A percentile compares a stretch with the other conserved stretches of the same genome.
Evolutionary conservation across 2,888 invertebrate species (phyloP).

Genomic region (Drosophila borealis): DNA sequence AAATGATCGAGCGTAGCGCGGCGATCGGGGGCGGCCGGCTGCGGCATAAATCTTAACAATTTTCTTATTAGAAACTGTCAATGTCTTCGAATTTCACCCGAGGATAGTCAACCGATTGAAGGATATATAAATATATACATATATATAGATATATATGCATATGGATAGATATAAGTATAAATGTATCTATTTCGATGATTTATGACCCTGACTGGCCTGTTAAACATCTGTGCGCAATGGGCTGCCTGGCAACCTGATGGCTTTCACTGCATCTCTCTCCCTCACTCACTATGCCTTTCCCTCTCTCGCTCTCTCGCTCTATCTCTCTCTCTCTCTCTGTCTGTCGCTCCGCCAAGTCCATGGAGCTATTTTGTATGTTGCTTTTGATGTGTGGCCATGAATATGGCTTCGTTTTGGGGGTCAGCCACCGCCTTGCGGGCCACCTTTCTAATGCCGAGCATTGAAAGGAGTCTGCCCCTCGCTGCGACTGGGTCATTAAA

Average conservation of each 20-base stretch:
- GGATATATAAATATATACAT: slow-evolving; percentile 31
- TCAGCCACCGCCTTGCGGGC: slow-evolving; percentile 77
- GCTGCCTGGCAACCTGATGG: slow-evolving; percentile 52
- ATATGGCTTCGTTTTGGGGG: slow-evolving; percentile 63
- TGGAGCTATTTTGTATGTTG: slow-evolving; percentile 5
- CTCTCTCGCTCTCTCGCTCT: neutral
- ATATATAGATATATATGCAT: slow-evolving; percentile 29
- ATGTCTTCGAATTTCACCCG: slow-evolving; percentile 63
- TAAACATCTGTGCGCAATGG: slow-evolving; percentile 79
- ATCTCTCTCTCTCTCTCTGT: neutral
- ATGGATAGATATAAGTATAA: slow-evolving; percentile 11
- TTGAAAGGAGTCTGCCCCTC: slow-evolving; percentile 57
- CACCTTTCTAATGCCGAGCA: slow-evolving; percentile 70
- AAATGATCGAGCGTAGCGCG: slow-evolving; percentile 6
- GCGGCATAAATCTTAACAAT: slow-evolving; percentile 67
- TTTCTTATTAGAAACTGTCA: slow-evolving; percentile 79
- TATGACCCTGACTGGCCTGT: slow-evolving; percentile 70
- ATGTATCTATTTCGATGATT: slow-evolving; percentile 64
- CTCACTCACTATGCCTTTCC: slow-evolving; percentile 5
- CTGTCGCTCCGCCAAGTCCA: neutral
- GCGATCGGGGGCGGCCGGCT: slow-evolving; percentile 35
- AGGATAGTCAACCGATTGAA: slow-evolving; percentile 37
- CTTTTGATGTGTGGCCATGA: slow-evolving; percentile 29
- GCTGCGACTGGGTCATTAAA: slow-evolving; percentile 65
- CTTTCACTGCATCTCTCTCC: slow-evolving; percentile 59